Conservation (phyloP, 2,113 vertebrate genomes). For the Chelonoidis abingdonii region DNA sequence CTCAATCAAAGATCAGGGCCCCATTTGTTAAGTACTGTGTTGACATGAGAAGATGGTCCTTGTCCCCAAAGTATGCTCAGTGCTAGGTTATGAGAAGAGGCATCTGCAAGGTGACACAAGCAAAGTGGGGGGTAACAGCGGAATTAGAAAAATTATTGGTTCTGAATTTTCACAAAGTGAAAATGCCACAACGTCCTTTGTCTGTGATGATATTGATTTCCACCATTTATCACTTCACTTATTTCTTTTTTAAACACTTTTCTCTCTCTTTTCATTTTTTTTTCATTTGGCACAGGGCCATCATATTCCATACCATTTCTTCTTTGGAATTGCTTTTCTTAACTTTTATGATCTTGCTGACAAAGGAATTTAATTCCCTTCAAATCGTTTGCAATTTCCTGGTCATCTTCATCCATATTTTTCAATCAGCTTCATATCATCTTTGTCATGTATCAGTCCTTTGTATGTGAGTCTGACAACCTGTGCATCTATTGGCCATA, state of each 20-base stretch:
- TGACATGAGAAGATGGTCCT: neutral
- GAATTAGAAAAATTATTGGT: neutral
- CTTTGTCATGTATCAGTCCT: neutral
- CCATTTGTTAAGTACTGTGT: neutral
- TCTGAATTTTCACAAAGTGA: neutral
- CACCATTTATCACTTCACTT: neutral
- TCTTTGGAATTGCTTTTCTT: slow-evolving; percentile 3
- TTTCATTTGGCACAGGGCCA: neutral
- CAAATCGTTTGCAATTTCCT: neutral
- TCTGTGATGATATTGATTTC: neutral
- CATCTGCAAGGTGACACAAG: neutral
- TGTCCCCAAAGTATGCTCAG: slow-evolving; percentile 15
- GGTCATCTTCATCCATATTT: neutral
- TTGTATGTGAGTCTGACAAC: slow-evolving; percentile 19
- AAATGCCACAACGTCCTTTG: neutral
- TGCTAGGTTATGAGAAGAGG: slow-evolving; percentile 34
- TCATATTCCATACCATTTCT: neutral
- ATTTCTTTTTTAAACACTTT: neutral
- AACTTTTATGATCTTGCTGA: neutral
- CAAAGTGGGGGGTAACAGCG: neutral
- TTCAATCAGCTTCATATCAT: neutral
- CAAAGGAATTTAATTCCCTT: slow-evolving; percentile 12
- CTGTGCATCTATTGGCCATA: slow-evolving; percentile 21
- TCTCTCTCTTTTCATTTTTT: neutral
- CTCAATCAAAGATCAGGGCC: neutral